A percentile compares a stretch with the other conserved stretches of the same genome.
These are phyloP conservation scores for Hydroisotoma schaefferi DNA, from an alignment of 2,888 invertebrate genomes.

Conservation along the genomic window DNA sequence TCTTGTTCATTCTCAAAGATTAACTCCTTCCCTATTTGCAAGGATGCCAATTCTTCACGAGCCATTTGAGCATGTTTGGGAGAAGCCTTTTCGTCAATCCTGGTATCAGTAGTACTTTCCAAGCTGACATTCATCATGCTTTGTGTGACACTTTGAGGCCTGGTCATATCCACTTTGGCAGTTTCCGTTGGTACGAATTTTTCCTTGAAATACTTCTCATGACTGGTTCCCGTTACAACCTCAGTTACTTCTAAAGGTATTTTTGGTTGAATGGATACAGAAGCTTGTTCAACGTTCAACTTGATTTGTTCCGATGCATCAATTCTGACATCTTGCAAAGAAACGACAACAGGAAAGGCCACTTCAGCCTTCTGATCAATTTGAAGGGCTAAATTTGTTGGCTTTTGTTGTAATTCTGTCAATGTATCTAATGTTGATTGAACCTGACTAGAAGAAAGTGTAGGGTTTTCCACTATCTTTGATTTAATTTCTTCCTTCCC, in stretches of 20 bases:
- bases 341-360: background rate
- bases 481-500: background rate
- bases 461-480: background rate
- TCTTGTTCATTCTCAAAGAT: background rate
- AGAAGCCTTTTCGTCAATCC: background rate
- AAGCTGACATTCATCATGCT: background rate
- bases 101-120: background rate
- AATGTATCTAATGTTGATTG: background rate
- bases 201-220: slow-evolving; percentile 74
- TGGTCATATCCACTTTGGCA: slow-evolving; percentile 52
- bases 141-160: background rate
- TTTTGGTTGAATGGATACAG: background rate
- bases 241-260: slow-evolving; percentile 57
- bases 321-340: background rate
- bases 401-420: background rate
- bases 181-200: slow-evolving; percentile 74
- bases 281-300: background rate
- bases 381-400: background rate
- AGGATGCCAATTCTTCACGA: background rate
- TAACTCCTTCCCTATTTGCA: background rate
- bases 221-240: slow-evolving; percentile 66
- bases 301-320: background rate
- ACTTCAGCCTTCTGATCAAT: background rate
- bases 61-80: background rate
- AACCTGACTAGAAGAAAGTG: background rate